Conservation (phyloP, 2,113 vertebrate species). For the Limnothrissa miodon region DNA sequence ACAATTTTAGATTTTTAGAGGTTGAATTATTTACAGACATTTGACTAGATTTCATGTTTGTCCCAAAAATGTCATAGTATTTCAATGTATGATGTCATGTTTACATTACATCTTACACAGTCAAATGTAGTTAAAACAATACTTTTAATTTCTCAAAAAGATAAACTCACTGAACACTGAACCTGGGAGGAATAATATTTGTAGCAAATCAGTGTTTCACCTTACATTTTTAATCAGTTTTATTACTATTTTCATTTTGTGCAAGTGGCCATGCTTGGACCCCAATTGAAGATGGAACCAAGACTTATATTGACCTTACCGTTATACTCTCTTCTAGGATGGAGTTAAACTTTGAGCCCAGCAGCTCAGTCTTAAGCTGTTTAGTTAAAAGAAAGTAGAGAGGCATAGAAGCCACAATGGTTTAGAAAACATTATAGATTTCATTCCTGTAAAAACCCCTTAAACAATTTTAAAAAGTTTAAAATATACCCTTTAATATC, state of each 20-base stretch:
- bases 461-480: conserved; percentile 16
- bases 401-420: conserved; percentile 77
- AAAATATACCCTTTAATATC: no score
- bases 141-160: no score
- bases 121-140: not conserved
- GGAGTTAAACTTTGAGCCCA: conserved; percentile 85
- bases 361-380: conserved; percentile 84
- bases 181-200: no score
- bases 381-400: conserved; percentile 75
- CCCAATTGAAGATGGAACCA: not conserved
- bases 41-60: not conserved
- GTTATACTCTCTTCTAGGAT: conserved; percentile 79
- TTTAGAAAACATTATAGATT: conserved; percentile 64
- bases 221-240: not conserved
- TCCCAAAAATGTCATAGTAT: not conserved
- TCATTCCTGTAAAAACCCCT: conserved; percentile 22
- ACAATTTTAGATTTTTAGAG: no score
- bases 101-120: not conserved
- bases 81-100: not conserved
- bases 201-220: not conserved
- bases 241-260: not conserved
- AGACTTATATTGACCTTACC: conserved; percentile 67
- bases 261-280: not conserved
- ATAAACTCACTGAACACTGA: no score
- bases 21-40: no score